Evolutionary conservation across 37 sponge, comb jelly and placozoan genomes (phyloP).

Genomic region (Geodia barretti): DNA sequence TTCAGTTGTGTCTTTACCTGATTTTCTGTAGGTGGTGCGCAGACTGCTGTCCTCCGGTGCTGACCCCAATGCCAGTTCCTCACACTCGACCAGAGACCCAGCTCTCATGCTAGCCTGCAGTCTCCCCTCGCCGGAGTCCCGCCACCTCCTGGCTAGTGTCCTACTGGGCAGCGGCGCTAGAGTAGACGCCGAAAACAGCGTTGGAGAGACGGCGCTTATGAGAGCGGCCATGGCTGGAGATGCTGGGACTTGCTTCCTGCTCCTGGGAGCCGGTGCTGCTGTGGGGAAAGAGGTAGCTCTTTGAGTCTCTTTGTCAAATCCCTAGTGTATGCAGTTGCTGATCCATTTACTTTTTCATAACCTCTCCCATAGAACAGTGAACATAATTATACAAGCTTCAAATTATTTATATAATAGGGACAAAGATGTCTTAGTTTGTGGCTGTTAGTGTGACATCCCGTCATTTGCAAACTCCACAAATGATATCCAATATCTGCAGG

Average conservation of each 20-base stretch:
- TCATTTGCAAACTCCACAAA: no score
- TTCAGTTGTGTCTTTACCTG: no score
- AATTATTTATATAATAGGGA: no score
- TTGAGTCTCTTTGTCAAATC: not conserved
- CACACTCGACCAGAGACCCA: not conserved
- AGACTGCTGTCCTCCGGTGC: conserved; percentile 39
- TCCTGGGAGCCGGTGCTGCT: conserved; percentile 35
- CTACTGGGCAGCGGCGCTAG: conserved; percentile 58
- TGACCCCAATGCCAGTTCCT: conserved; percentile 12
- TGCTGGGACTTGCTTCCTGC: not conserved
- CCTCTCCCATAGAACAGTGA: no score
- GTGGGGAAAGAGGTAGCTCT: not conserved
- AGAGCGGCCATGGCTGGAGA: conserved; percentile 42
- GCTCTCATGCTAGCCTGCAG: conserved; percentile 52
- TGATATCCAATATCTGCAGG: no score
- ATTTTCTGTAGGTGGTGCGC: conserved; percentile 17
- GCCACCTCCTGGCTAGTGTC: conserved; percentile 24
- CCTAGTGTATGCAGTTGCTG: no score
- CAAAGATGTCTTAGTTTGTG: no score
- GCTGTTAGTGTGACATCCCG: no score
- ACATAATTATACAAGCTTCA: no score
- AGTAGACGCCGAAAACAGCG: conserved; percentile 46
- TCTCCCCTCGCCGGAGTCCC: not conserved
- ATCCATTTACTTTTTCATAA: no score
- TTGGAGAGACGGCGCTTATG: conserved; percentile 73